A percentile compares a stretch with the other conserved stretches of the same genome.
Evolutionary conservation across 2,888 invertebrate species (phyloP).

Genomic region (Agrochola lychnidis): DNA sequence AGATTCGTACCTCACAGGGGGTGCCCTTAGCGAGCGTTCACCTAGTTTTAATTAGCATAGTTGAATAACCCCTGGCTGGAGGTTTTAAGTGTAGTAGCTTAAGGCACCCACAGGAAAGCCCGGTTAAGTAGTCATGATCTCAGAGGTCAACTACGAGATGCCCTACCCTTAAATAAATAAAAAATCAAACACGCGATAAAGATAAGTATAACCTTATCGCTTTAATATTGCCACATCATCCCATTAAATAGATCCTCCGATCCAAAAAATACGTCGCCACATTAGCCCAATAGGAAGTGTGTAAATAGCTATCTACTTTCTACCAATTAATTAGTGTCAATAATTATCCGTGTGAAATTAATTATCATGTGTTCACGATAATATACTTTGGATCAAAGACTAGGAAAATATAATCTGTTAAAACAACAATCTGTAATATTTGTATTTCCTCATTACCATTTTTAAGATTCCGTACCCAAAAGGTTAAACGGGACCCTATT

Average conservation of each 20-base stretch:
- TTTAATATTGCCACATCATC: not conserved
- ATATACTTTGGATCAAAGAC: conserved; percentile 4
- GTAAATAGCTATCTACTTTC: not conserved
- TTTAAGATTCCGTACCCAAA: not conserved
- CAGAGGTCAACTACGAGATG: no score
- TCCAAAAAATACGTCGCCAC: conserved; percentile 7
- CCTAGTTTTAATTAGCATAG: no score
- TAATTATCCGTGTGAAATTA: conserved; percentile 3
- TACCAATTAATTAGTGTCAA: conserved; percentile 27
- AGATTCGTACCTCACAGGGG: no score
- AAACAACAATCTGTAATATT: not conserved
- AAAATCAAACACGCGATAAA: not conserved
- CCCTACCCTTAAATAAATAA: no score
- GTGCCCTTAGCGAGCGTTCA: no score
- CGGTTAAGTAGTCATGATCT: no score
- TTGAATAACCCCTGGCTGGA: no score
- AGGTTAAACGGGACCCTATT: no score
- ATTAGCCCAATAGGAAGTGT: not conserved
- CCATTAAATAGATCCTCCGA: conserved; percentile 1
- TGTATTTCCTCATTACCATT: not conserved
- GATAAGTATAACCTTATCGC: not conserved
- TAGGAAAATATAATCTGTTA: not conserved
- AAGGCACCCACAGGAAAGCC: no score
- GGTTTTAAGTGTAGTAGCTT: no score
- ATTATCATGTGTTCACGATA: conserved; percentile 1